Evolutionary conservation across 2,888 invertebrate species (phyloP), one percentile per base, ranked within the genome.

Genomic region (Harpalus rubripes): DNA sequence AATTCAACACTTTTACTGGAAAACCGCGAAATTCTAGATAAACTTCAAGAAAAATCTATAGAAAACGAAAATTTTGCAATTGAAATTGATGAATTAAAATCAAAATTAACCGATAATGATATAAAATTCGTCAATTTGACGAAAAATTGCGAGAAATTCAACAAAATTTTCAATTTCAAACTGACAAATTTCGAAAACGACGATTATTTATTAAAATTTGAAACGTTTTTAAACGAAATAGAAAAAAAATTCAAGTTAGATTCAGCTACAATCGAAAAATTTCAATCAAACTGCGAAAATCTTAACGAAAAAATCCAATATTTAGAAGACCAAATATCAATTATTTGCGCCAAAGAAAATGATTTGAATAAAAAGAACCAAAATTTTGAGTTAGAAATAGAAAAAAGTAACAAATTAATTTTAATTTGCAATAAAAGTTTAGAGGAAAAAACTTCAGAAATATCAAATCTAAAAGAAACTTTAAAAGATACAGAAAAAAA

Each of bases 361-460:
- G 22, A 52, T 32, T 52, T 84, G n/a, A 22, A 41, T 7, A 56
- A 16, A n/a, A 72, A 72, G 59, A 82, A 41, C 4, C 56, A 10
- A 84, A 84, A 78, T 26, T 56, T 56, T 7, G 78, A 84, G 26
- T 26, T 18, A 44, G 84, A 76, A 32, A 56, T 52, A 52, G 63
- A 63, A 12, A 84, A 78, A 7, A 72, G 63, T 18, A 44, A 84
- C 18, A 41, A 61, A 61, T 63, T 80, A 22, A 41, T 58, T 26
- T 58, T 32, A 22, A 78, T 26, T 2, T 26, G 56, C 7, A 74
- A 74, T 10, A 16, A n/a, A 12, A 22, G n/a, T n/a, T 56, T 78
- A n/a, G 78, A 78, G 26, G 58, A 56, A 32, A 78, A 78, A 58
- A 12, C 68, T 12, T 32, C 15, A 4, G 68, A 68, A 76, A 56